Conservation (phyloP, 2,888 invertebrate species). For the Brenthis daphne region DNA sequence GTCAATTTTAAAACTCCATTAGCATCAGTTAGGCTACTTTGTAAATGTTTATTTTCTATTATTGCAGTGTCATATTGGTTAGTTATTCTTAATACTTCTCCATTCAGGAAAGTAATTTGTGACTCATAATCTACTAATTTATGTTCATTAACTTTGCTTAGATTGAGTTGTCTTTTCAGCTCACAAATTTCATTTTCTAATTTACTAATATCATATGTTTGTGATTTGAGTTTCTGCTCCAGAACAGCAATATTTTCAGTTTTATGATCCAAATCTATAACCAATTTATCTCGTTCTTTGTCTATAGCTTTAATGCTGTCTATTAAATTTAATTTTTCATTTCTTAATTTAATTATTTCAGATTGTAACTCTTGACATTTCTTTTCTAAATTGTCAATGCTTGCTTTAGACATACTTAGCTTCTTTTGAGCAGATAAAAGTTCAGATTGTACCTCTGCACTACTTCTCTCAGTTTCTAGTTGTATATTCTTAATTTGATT, state of each 20-base stretch:
- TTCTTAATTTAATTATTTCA: constrained; percentile 83
- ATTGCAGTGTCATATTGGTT: constrained; percentile 82
- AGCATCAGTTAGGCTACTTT: constrained; percentile 86
- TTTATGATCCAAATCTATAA: constrained; percentile 87
- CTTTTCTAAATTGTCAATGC: constrained; percentile 80
- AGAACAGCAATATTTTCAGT: constrained; percentile 85
- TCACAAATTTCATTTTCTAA: constrained; percentile 81
- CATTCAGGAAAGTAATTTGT: constrained; percentile 82
- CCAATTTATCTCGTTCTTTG: constrained; percentile 86
- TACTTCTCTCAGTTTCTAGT: constrained; percentile 88
- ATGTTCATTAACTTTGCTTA: constrained; percentile 73
- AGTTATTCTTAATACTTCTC: constrained; percentile 81
- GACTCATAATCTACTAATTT: constrained; percentile 73
- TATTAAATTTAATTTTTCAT: constrained; percentile 84
- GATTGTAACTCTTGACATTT: constrained; percentile 82
- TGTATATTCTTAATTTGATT: constrained; percentile 86
- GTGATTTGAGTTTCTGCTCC: constrained; percentile 85
- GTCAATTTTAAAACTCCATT: constrained; percentile 84
- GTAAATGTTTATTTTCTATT: constrained; percentile 87
- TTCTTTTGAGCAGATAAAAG: constrained; percentile 84
- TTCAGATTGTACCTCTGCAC: constrained; percentile 86
- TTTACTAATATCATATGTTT: constrained; percentile 78
- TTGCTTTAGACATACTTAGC: constrained; percentile 82
- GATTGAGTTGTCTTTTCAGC: constrained; percentile 78
- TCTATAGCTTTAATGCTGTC: constrained; percentile 85